Base-by-base conservation (phyloP, 2,888 invertebrate genomes). In the Aphidius colemani region DNA sequence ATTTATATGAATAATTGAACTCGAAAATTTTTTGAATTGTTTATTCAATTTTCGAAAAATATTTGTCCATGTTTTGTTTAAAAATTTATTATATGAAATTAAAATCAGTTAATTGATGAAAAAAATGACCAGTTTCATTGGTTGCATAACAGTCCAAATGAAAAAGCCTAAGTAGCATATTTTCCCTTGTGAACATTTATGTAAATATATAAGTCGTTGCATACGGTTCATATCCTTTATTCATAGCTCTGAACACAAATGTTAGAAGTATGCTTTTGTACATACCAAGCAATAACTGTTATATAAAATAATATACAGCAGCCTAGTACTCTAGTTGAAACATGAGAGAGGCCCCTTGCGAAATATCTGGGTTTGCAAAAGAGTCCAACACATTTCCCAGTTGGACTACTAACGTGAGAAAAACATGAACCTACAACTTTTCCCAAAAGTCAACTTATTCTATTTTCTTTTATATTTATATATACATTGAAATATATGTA, bases 151-250 rank as follows among this genome's bases (percentile, higher is more conserved):
- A 30, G 30, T 30, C 3, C 5, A 30, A 3, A 30, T 30, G 30
- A 55, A 30, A 44, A 41, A 46, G 51, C 30, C 50, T 30, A 30
- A 18, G 44, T 40, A 39, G 48, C 11, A 57, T 53, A 43, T 39
- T 49, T 65, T 73, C 73, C 74, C 72, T 63, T 53, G 67, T 48
- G 73, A 69, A 70, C 75, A 67, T 73, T 75, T 75, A 74, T 74
- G 74, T 72, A 74, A 75, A 75, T 75, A 75, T 75, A 75, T 73
- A 73, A 75, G 73, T 72, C 70, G 70, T 70, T 70, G 70, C 67
- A 69, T 69, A 70, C 66, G 53, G 53, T 61, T 59, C 62, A 62
- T 72, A 75, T 75, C 69, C 71, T 71, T 75, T 75, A 75, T 75
- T 75, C 73, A 75, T 71, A 71, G 68, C 66, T 63, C 50, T 66